Conservation (phyloP, 2,888 invertebrate species). For the Orthosia incerta region DNA sequence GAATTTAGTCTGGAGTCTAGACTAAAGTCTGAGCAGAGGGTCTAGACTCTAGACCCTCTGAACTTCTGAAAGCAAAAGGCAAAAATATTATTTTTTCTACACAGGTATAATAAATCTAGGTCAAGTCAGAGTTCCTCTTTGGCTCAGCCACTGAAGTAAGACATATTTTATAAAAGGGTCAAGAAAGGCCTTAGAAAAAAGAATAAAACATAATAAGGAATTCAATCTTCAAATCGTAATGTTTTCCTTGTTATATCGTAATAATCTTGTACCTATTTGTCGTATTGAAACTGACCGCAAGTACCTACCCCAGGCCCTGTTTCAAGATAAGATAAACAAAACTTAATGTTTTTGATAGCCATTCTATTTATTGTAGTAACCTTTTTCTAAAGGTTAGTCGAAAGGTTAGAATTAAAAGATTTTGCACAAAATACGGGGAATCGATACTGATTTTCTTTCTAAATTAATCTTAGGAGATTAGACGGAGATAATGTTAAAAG, state of each 20-base stretch:
- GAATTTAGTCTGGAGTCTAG: too few relatives aligned
- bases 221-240: neutral
- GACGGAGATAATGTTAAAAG: conserved; percentile 36
- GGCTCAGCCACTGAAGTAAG: neutral
- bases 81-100: neutral
- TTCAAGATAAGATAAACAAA: conserved; percentile 56
- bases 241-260: conserved; percentile 11
- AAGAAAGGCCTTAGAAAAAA: too few relatives aligned
- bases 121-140: neutral
- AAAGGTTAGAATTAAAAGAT: conserved; percentile 51
- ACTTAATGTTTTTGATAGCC: conserved; percentile 58
- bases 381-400: conserved; percentile 48
- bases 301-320: conserved; percentile 19
- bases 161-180: conserved; percentile 1
- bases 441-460: conserved; percentile 23
- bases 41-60: too few relatives aligned
- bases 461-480: conserved; percentile 36
- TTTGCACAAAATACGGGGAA: conserved; percentile 38
- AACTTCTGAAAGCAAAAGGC: too few relatives aligned
- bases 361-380: conserved; percentile 56
- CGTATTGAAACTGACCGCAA: conserved; percentile 35
- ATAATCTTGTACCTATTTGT: conserved; percentile 52
- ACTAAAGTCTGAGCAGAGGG: too few relatives aligned
- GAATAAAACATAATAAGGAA: neutral
- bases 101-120: neutral